Evolutionary conservation across 2,888 invertebrate genomes (phyloP).

Genomic region (Epsilonema sp.): DNA sequence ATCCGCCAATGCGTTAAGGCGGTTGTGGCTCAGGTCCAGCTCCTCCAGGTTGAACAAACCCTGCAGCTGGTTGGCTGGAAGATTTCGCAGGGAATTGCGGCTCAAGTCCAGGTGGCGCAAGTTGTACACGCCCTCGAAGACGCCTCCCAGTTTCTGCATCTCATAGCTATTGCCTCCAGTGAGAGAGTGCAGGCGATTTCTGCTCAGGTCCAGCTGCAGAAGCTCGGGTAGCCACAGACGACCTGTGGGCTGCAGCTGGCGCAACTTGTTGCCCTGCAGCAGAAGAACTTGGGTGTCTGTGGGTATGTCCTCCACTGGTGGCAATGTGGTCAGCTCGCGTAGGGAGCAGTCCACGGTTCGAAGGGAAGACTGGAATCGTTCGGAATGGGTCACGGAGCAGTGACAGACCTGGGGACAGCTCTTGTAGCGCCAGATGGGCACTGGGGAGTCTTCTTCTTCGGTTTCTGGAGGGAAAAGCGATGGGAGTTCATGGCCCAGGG

Average conservation of each 20-base stretch:
- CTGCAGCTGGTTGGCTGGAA: slow-evolving; percentile 31
- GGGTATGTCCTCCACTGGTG: slow-evolving; percentile 19
- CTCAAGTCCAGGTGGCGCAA: slow-evolving; percentile 27
- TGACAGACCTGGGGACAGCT: slow-evolving; percentile 11
- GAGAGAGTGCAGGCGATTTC: slow-evolving; percentile 29
- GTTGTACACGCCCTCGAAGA: slow-evolving; percentile 28
- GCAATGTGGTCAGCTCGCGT: slow-evolving; percentile 19
- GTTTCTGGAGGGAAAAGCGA: no score
- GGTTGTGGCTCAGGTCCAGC: slow-evolving; percentile 27
- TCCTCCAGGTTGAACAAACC: slow-evolving; percentile 26
- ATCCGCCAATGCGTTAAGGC: slow-evolving; percentile 21
- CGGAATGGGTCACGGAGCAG: slow-evolving; percentile 12
- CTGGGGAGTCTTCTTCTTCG: no score
- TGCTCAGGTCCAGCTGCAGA: slow-evolving; percentile 26
- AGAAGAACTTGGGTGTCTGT: slow-evolving; percentile 26
- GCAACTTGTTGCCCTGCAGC: slow-evolving; percentile 28
- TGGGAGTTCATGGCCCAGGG: no score
- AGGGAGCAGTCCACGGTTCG: slow-evolving; percentile 29
- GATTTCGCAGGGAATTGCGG: slow-evolving; percentile 27
- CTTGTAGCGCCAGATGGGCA: slow-evolving; percentile 1
- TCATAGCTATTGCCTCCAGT: slow-evolving; percentile 12
- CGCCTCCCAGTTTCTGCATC: slow-evolving; percentile 12
- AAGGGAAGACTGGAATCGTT: slow-evolving; percentile 11
- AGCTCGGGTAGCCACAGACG: slow-evolving; percentile 28
- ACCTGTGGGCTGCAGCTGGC: slow-evolving; percentile 23